phyloP scores from a whole-genome alignment of 2,113 vertebrate genomes.

The Xiphophorus couchianus region DNA sequence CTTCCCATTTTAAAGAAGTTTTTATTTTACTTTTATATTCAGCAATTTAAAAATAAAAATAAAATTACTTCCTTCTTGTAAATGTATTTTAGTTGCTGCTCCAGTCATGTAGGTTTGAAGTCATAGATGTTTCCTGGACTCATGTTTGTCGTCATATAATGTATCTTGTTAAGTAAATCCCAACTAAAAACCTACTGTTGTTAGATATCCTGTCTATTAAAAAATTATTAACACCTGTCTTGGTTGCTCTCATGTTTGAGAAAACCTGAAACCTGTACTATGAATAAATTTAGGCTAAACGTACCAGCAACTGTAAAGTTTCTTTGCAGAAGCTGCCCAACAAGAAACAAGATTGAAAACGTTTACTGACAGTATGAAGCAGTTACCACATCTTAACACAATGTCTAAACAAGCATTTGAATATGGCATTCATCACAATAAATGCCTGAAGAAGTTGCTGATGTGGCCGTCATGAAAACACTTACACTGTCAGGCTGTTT shows the following conservation, averaged over 20 bases:
- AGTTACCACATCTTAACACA: too few species aligned
- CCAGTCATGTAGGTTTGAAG: not conserved
- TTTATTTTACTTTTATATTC: not conserved
- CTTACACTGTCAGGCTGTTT: too few species aligned
- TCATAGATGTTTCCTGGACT: not conserved
- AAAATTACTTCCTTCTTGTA: not conserved
- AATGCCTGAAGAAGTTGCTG: too few species aligned
- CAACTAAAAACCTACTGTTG: not conserved
- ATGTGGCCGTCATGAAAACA: too few species aligned
- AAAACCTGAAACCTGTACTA: not conserved
- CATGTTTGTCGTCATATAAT: not conserved
- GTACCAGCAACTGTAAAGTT: not conserved
- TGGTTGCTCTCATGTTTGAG: not conserved
- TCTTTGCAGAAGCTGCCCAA: too few species aligned
- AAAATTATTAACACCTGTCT: not conserved
- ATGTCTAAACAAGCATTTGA: too few species aligned
- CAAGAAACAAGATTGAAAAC: too few species aligned
- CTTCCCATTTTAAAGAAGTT: not conserved
- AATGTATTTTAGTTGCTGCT: not conserved
- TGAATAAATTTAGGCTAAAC: not conserved
- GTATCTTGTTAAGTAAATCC: not conserved
- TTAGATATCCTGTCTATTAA: not conserved
- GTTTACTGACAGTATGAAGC: too few species aligned
- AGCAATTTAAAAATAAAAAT: not conserved
- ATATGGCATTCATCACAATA: too few species aligned